A percentile compares a stretch with the other conserved stretches of the same genome.
Conservation (phyloP, 2,797 vertebrate genomes). For the Pygocentrus nattereri region DNA sequence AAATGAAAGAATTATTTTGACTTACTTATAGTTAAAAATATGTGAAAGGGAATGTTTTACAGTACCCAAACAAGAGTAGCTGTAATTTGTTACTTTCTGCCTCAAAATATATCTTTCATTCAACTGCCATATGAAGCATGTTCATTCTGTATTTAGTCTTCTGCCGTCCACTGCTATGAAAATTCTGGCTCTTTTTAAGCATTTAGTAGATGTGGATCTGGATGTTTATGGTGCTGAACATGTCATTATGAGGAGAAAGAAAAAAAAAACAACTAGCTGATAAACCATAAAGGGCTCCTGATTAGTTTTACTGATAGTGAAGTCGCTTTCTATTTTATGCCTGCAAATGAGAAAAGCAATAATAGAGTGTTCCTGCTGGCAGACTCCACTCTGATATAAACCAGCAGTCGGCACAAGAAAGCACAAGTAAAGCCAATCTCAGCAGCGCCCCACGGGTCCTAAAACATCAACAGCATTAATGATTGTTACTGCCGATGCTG, state of each 20-base stretch:
- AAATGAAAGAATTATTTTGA: too few species aligned
- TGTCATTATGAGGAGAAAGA: background rate
- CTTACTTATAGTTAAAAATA: too few species aligned
- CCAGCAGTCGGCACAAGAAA: conserved; percentile 15
- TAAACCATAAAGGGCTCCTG: background rate
- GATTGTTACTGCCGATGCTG: background rate
- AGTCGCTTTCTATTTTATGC: conserved; percentile 9
- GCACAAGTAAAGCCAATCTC: conserved; percentile 8
- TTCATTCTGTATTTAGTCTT: background rate
- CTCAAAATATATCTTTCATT: background rate
- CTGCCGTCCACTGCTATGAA: background rate
- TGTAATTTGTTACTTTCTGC: background rate
- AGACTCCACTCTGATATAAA: conserved; percentile 18
- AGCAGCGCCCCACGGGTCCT: background rate
- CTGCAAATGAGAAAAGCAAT: background rate
- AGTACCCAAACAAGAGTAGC: too few species aligned
- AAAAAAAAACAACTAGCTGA: background rate
- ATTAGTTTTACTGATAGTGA: conserved; percentile 6
- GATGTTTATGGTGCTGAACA: background rate
- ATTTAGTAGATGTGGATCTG: background rate
- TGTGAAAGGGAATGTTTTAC: too few species aligned
- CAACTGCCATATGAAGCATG: background rate
- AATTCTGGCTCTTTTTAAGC: conserved; percentile 3
- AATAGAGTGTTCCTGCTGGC: conserved; percentile 8
- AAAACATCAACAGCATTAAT: conserved; percentile 11